phyloP scores from a whole-genome alignment of 2,113 vertebrate species.

The Diadophis punctatus region DNA sequence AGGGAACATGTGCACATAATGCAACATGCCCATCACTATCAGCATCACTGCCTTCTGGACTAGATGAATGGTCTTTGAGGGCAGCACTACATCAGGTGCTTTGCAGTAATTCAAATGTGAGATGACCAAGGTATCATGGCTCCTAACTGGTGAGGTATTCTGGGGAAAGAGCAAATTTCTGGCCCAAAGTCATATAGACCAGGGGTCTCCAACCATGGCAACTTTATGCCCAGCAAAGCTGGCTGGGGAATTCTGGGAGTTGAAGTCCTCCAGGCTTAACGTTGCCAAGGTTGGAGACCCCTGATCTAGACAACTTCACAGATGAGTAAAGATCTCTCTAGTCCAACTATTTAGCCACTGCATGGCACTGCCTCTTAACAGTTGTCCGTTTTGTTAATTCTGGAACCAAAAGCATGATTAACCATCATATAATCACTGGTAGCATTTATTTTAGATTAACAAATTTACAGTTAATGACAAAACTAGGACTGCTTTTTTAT shows the following conservation, averaged over 20 bases:
- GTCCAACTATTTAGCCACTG: not conserved
- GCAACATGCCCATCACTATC: not conserved
- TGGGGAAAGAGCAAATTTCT: not conserved
- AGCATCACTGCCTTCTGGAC: not conserved
- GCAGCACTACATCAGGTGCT: not conserved
- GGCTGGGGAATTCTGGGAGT: too few relatives aligned
- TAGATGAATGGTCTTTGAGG: not conserved
- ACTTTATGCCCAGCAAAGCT: too few relatives aligned
- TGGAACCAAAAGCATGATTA: not conserved
- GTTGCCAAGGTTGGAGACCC: too few relatives aligned
- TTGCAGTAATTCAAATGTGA: not conserved
- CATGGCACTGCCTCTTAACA: not conserved
- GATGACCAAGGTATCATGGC: not conserved
- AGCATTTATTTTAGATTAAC: not conserved
- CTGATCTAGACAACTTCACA: not conserved
- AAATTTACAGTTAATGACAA: not conserved
- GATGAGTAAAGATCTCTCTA: not conserved
- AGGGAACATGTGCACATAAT: not conserved
- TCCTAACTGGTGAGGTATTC: not conserved
- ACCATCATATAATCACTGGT: not conserved
- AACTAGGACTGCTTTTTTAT: not conserved
- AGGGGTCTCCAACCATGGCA: too few relatives aligned
- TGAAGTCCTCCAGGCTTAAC: too few relatives aligned
- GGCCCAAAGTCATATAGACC: not conserved
- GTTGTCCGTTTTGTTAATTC: not conserved